Percentiles rank a stretch among this genome's conserved stretches.
Conservation (phyloP, 2,113 vertebrate genomes). For the Hipposideros armiger region DNA sequence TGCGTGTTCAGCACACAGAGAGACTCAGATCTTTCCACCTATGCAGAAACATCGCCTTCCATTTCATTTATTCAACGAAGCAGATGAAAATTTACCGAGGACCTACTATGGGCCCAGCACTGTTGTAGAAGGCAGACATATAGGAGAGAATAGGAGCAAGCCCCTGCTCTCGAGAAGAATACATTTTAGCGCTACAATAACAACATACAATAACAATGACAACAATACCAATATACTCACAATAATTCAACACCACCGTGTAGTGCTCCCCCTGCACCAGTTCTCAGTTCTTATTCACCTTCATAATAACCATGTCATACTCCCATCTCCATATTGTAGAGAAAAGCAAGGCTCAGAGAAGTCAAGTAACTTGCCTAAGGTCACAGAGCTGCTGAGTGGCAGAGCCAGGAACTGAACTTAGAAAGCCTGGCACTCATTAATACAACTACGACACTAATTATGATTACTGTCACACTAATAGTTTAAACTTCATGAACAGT, state of each 20-base stretch:
- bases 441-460: rapidly evolving
- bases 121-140: neutral
- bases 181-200: neutral
- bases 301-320: neutral
- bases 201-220: neutral
- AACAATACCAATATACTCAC: too few species aligned
- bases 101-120: neutral
- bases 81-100: neutral
- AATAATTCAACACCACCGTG: rapidly evolving
- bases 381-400: neutral
- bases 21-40: neutral
- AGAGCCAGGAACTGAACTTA: neutral
- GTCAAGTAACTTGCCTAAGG: neutral
- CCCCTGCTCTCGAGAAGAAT: neutral
- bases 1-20: neutral
- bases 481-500: neutral
- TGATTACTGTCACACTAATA: too few species aligned
- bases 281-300: neutral
- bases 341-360: neutral
- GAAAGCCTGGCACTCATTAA: neutral
- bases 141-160: rapidly evolving
- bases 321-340: neutral
- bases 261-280: too few species aligned
- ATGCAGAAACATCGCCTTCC: neutral
- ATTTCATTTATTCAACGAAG: neutral